phyloP scores from a whole-genome alignment of 92 coral and sea anemone genomes.

The Desmophyllum pertusum region DNA sequence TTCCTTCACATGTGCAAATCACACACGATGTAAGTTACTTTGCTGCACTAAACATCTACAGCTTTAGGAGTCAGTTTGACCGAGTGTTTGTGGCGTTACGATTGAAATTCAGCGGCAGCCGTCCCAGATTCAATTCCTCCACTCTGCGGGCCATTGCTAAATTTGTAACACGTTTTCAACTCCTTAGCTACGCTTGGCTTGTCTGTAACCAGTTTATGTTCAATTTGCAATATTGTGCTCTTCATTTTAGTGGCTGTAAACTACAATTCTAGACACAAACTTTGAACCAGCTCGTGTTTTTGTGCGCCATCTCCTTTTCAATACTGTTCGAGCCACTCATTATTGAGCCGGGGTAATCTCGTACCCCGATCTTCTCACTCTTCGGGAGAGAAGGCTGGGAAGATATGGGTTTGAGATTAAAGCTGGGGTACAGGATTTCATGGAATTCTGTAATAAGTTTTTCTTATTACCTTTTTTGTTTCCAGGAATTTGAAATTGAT shows the following conservation, averaged over 20 bases:
- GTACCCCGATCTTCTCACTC: too few species aligned
- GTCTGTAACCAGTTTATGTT: background rate
- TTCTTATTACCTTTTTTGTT: background rate
- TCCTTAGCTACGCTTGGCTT: too few species aligned
- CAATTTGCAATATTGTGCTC: background rate
- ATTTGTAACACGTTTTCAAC: too few species aligned
- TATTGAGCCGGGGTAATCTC: too few species aligned
- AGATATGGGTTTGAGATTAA: too few species aligned
- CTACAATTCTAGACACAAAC: too few species aligned
- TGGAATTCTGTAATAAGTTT: background rate
- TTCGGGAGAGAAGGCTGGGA: too few species aligned
- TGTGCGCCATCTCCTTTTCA: too few species aligned
- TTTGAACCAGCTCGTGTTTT: too few species aligned
- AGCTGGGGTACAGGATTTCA: background rate
- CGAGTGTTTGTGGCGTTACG: background rate
- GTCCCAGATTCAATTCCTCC: background rate
- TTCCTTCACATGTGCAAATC: conserved; percentile 87
- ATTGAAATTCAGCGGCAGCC: background rate
- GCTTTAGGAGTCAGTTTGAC: background rate
- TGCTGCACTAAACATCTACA: background rate
- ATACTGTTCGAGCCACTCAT: background rate
- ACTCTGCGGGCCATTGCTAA: too few species aligned
- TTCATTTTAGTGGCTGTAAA: too few species aligned
- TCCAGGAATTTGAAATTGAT: conserved; percentile 92
- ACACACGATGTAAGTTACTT: conserved; percentile 66